Evolutionary conservation across 2,797 vertebrate genomes (phyloP), one percentile per base, ranked within the genome.

Genomic region (Lacerta viridis): DNA sequence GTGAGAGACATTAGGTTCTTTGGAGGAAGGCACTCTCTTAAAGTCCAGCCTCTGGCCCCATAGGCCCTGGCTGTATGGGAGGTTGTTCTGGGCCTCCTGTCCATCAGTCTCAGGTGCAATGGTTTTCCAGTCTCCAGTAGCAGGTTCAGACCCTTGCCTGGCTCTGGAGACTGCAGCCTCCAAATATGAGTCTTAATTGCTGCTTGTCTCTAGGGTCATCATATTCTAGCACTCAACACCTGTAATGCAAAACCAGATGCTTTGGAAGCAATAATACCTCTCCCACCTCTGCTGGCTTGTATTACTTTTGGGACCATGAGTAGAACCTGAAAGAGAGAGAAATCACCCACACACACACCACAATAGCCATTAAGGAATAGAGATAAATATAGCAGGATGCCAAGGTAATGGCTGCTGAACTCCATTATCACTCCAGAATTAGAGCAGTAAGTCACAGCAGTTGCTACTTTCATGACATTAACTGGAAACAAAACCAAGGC

Each of bases 381-480:
- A 90, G 83, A 86, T 3, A 36, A 90, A 59, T 0, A 0, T 43
- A 89, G 61, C 50, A 85, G 80, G 64, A 81, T 25, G 13, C 0
- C 0, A 33, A 41, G 50, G 29, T 0, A 2, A 91, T 88, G 84
- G 80, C 69, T 79, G 55, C 36, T 50, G 0, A 0, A 81, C 74
- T 81, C 80, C 55, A 84, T 25, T 46, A 46, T 46, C 36, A 39
- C 71, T 8, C 17, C 87, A 83, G 84, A 59, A 0, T 0, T 10
- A 81, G 50, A 89, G 83, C 55, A 78, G 36, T 64, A 85, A 83
- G 83, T n/a, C 86, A 69, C 1, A 0, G 79, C 79, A 82, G 83
- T 85, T 84, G 61, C 5, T 46, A 90, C 59, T 61, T 90, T 74
- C 89, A 86, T 33, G 43, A 78, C 81, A 92, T 81, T 66, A 83